Percentiles rank a stretch among this genome's conserved stretches.
Conservation (phyloP, 2,888 invertebrate genomes). For the Rhyacophila evoluta region DNA sequence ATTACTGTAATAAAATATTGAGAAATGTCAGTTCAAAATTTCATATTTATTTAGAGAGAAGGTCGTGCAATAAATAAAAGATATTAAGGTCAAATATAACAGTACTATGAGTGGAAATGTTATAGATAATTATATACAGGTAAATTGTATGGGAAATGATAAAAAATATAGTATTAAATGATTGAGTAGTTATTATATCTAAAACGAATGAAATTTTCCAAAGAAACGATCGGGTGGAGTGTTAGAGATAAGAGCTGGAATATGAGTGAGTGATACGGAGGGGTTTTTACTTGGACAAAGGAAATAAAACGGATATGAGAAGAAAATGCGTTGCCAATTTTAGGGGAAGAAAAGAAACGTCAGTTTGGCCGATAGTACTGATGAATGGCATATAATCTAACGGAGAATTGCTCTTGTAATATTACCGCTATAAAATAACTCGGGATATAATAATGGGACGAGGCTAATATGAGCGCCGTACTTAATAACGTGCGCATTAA, state of each 20-base stretch:
- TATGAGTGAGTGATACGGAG: slow-evolving; percentile 14
- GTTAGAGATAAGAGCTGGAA: background rate
- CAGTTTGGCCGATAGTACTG: slow-evolving; percentile 10
- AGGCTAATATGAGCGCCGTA: no score
- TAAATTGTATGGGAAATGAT: no score
- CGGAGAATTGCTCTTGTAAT: background rate
- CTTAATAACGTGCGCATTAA: no score
- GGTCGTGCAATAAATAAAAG: no score
- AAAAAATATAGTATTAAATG: no score
- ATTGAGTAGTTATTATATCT: background rate
- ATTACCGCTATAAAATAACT: background rate
- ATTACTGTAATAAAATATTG: no score
- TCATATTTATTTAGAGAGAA: no score
- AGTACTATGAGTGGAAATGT: no score
- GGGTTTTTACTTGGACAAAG: slow-evolving; percentile 14
- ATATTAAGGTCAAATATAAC: no score
- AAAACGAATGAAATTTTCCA: background rate
- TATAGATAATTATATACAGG: no score
- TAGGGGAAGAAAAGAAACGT: background rate
- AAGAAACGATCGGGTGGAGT: background rate
- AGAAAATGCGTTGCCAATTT: slow-evolving; percentile 19
- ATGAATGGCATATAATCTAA: slow-evolving; percentile 2
- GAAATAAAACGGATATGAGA: slow-evolving; percentile 17
- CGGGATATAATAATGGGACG: background rate
- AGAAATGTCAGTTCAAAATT: no score